Evolutionary conservation across 30 jellyfish, hydroid and myxozoan species (phyloP).

Genomic region (Cassiopea xamachana): DNA sequence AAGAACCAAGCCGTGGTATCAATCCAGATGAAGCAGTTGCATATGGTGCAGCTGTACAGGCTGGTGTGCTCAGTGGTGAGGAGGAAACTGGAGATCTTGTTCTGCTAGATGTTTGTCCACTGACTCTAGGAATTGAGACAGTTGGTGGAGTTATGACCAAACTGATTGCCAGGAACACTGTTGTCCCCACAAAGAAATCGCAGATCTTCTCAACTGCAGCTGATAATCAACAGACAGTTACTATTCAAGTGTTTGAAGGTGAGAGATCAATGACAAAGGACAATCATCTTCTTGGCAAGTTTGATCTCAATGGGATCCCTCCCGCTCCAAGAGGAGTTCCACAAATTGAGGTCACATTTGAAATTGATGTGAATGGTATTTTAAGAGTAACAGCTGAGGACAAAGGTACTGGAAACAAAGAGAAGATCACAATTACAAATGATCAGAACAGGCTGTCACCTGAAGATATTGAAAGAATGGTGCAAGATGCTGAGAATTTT

Average conservation of each 20-base stretch:
- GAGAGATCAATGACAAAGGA: slow-evolving; percentile 99
- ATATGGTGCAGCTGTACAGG: slow-evolving; percentile 99
- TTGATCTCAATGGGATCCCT: slow-evolving; percentile 95
- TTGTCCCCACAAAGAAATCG: slow-evolving; percentile 99
- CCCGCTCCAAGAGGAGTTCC: slow-evolving; percentile 99
- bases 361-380: slow-evolving; percentile 98
- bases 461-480: slow-evolving; percentile 99
- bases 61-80: slow-evolving; percentile 99
- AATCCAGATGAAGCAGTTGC: slow-evolving; percentile 99
- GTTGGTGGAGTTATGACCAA: slow-evolving; percentile 99
- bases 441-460: slow-evolving; percentile 99
- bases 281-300: slow-evolving; percentile 98
- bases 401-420: slow-evolving; percentile 98
- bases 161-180: slow-evolving; percentile 98
- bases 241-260: slow-evolving; percentile 99
- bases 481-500: slow-evolving; percentile 99
- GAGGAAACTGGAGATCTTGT: slow-evolving; percentile 99
- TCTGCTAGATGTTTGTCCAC: slow-evolving; percentile 97
- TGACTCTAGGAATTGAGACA: slow-evolving; percentile 99
- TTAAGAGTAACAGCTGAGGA: slow-evolving; percentile 99
- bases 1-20: slow-evolving; percentile 98
- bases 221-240: slow-evolving; percentile 98
- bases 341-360: slow-evolving; percentile 99
- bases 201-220: slow-evolving; percentile 99
- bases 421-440: slow-evolving; percentile 98